phyloP scores from a whole-genome alignment of 2,888 invertebrate species.

The Caprella mutica region DNA sequence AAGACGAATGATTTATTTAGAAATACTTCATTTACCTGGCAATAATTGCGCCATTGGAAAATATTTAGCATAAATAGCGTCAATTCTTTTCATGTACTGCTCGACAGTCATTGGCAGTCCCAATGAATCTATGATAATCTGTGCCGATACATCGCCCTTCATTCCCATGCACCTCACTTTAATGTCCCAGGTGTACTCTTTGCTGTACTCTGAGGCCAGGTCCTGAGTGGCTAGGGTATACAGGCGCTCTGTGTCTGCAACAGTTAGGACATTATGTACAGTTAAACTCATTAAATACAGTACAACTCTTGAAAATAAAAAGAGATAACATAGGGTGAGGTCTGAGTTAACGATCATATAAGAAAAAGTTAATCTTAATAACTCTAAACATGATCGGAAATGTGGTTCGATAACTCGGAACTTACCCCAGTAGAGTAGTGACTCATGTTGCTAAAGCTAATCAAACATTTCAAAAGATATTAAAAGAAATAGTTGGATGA shows the following conservation, averaged over 20 bases:
- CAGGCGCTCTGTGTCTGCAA: slow-evolving; percentile 57
- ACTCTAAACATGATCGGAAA: too few species aligned
- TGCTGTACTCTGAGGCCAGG: slow-evolving; percentile 55
- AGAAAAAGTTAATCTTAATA: too few species aligned
- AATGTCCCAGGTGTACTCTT: slow-evolving; percentile 63
- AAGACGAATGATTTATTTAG: too few species aligned
- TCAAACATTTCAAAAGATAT: too few species aligned
- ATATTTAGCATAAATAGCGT: slow-evolving; percentile 39
- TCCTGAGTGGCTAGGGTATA: slow-evolving; percentile 62
- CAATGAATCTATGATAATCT: slow-evolving; percentile 46
- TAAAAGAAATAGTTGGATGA: too few species aligned
- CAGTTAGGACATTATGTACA: slow-evolving; percentile 39
- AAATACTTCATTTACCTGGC: slow-evolving; percentile 42
- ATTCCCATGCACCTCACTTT: slow-evolving; percentile 63
- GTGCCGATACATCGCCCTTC: slow-evolving; percentile 51
- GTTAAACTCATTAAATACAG: not conserved
- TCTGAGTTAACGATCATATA: too few species aligned
- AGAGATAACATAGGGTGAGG: too few species aligned
- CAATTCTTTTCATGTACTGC: slow-evolving; percentile 41
- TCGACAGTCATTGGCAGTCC: slow-evolving; percentile 42
- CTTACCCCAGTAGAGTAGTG: too few species aligned
- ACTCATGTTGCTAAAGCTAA: too few species aligned
- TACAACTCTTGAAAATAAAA: too few species aligned
- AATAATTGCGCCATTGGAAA: slow-evolving; percentile 42
- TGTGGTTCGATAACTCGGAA: too few species aligned